Evolutionary conservation across 2,888 invertebrate genomes (phyloP), one percentile per base, ranked within the genome.

Genomic region (Cheiracanthium punctorium): DNA sequence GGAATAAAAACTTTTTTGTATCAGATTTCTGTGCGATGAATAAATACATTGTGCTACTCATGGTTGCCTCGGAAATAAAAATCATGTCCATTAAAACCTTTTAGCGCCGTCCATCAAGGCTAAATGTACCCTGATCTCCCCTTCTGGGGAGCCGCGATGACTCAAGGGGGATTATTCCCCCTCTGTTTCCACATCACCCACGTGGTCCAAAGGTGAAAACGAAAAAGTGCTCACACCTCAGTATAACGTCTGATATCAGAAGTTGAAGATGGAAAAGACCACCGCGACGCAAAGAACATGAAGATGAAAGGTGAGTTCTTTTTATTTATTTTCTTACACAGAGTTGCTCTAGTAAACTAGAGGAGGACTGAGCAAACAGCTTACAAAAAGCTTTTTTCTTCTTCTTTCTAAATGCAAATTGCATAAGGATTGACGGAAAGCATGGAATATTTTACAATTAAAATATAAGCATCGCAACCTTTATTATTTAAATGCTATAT

Each of bases 191-290:
- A 58, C 37, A n/a, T 2, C 24, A 58, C 8, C 58, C 58, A 58
- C 58, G 58, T 58, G 58, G 58, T 58, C 58, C 58, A 58, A 58
- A 58, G 58, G 58, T 58, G 58, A 58, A 58, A 58, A 58, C 24
- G 24, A 5, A 58, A 58, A 24, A 58, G 24, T 24, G 24, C 24
- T 58, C 20, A 20, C 58, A 58, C 58, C 58, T 58, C 58, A 58
- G 58, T 58, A 24, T 24, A 24, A 24, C 20, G 24, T 58, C 24
- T 24, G 58, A 58, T 58, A 58, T 58, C 58, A 24, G 58, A 24
- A 24, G 58, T 20, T 58, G 58, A 24, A 58, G 24, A 24, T 58
- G 24, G 24, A 58, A 58, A 24, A 8, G 58, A 24, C n/a, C 14
- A 24, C 4, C 24, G 58, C 12, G 20, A 2, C 24, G 17, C 12